Percentiles rank a stretch among this genome's conserved stretches.
These are phyloP conservation scores for Sycophila texana DNA, from an alignment of 2,888 invertebrate species.

Conservation along the genomic window DNA sequence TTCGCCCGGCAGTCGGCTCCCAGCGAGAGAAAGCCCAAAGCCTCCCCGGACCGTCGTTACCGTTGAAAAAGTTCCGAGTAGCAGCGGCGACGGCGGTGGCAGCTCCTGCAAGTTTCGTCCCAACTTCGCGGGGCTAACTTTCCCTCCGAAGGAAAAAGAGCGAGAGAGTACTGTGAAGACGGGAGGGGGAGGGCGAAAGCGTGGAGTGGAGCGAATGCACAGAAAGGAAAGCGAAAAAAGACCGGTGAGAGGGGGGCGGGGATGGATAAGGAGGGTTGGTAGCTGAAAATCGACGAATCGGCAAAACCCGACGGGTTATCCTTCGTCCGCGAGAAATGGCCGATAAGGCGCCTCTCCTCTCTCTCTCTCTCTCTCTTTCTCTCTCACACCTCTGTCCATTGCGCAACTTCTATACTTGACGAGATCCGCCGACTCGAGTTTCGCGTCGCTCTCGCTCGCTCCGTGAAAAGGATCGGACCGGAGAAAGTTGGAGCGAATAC, in stretches of 20 bases:
- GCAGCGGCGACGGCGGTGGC: not conserved
- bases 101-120: conserved; percentile 28
- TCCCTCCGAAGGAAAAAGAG: conserved; percentile 33
- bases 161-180: conserved; percentile 40
- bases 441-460: not conserved
- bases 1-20: conserved; percentile 5
- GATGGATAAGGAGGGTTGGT: not conserved
- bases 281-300: conserved; percentile 58
- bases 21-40: not conserved
- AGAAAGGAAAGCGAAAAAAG: conserved; percentile 48
- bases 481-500: conserved; percentile 20
- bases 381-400: conserved; percentile 32
- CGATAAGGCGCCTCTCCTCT: conserved; percentile 14
- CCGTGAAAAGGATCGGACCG: not conserved
- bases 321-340: conserved; percentile 26
- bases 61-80: conserved; percentile 38
- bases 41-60: conserved; percentile 31
- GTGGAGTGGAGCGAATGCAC: not conserved
- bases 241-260: not conserved
- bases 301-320: conserved; percentile 56
- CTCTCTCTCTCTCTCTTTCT: conserved; percentile 5
- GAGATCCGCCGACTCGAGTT: not conserved
- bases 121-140: conserved; percentile 30
- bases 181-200: not conserved
- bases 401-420: conserved; percentile 29